Conservation (phyloP, 2,797 vertebrate species). For the Ctenopoma kingsleyae region DNA sequence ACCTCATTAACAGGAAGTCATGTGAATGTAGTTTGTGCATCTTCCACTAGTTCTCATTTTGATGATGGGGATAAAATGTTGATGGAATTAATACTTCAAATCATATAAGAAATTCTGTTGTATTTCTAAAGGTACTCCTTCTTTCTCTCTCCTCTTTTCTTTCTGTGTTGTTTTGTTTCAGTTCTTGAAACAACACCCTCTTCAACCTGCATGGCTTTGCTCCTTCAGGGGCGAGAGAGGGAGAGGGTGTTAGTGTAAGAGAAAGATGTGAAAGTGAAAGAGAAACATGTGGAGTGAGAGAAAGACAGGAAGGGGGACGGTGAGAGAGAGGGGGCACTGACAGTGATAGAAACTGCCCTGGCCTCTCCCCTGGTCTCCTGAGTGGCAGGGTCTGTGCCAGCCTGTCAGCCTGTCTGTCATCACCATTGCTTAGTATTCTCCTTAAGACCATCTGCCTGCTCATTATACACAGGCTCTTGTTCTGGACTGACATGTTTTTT, state of each 20-base stretch:
- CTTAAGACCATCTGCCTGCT: conserved; percentile 80
- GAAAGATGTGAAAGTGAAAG: conserved; percentile 35
- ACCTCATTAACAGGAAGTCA: conserved; percentile 79
- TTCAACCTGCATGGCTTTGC: no score
- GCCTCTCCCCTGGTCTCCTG: conserved; percentile 80
- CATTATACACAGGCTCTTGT: conserved; percentile 80
- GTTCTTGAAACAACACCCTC: conserved; percentile 30
- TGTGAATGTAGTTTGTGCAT: conserved; percentile 65
- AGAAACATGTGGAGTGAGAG: conserved; percentile 26
- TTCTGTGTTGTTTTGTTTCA: conserved; percentile 15
- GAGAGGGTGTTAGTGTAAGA: conserved; percentile 28
- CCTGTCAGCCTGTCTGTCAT: conserved; percentile 86
- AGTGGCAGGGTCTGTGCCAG: conserved; percentile 85
- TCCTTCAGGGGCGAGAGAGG: background rate
- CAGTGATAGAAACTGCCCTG: conserved; percentile 79
- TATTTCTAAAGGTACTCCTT: background rate
- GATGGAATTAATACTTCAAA: conserved; percentile 54
- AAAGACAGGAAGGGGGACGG: conserved; percentile 1
- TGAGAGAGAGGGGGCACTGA: conserved; percentile 64
- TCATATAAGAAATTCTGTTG: conserved; percentile 51
- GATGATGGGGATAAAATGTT: conserved; percentile 21
- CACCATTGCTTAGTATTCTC: conserved; percentile 84
- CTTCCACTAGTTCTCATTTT: conserved; percentile 60
- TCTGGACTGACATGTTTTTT: conserved; percentile 84
- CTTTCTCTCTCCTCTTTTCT: background rate